A percentile compares a stretch with the other conserved stretches of the same genome.
Evolutionary conservation across 2,888 invertebrate species (phyloP).

Genomic region (Ormyrus labotus): DNA sequence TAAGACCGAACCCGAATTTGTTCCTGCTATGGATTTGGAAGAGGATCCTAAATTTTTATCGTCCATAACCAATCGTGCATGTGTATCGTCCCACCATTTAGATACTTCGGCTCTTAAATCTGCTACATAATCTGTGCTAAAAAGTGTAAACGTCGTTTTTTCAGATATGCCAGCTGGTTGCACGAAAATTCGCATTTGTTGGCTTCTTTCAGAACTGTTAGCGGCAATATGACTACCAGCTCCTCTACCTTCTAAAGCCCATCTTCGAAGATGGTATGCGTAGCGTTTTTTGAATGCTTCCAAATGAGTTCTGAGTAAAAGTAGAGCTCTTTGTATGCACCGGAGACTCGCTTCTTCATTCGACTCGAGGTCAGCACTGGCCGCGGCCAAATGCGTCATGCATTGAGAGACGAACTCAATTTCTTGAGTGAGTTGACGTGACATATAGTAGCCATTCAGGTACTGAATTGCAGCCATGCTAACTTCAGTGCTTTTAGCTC

Average conservation of each 20-base stretch:
- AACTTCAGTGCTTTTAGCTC: conserved; percentile 94
- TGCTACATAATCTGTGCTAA: conserved; percentile 92
- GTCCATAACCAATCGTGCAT: conserved; percentile 63
- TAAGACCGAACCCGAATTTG: conserved; percentile 78
- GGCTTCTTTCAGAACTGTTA: conserved; percentile 79
- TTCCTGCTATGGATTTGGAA: conserved; percentile 53
- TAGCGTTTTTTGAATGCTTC: conserved; percentile 93
- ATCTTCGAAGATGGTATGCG: conserved; percentile 91
- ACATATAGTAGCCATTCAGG: conserved; percentile 95
- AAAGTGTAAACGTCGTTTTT: conserved; percentile 87
- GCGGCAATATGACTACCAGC: conserved; percentile 86
- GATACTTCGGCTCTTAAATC: conserved; percentile 95
- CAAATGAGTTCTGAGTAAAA: conserved; percentile 93
- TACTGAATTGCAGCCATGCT: conserved; percentile 96
- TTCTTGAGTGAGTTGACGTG: conserved; percentile 92
- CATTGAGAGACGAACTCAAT: conserved; percentile 95
- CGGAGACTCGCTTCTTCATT: conserved; percentile 84
- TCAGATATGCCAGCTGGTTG: conserved; percentile 94
- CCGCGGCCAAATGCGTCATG: conserved; percentile 92
- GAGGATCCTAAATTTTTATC: conserved; percentile 61
- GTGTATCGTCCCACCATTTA: conserved; percentile 91
- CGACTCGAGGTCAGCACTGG: conserved; percentile 83
- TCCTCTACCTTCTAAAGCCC: conserved; percentile 90
- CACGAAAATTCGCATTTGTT: conserved; percentile 86
- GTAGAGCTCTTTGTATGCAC: conserved; percentile 92